phyloP scores from a whole-genome alignment of 2,797 vertebrate species.

The Salmo trutta region DNA sequence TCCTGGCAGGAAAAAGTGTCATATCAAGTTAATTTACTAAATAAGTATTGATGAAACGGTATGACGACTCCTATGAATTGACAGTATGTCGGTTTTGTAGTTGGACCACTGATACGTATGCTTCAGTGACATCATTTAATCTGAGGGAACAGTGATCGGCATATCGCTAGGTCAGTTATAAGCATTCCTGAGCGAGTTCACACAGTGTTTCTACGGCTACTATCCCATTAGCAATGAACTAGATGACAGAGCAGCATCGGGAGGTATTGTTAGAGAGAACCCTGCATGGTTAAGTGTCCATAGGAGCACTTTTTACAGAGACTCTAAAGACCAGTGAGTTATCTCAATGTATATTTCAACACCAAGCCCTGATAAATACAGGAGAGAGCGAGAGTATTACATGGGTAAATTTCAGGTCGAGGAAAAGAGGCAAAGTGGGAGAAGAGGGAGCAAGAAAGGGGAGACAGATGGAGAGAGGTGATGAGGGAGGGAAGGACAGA shows the following conservation, averaged over 20 bases:
- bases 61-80: not conserved
- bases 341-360: conserved; percentile 69
- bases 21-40: not conserved
- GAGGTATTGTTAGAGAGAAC: conserved; percentile 66
- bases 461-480: conserved; percentile 2
- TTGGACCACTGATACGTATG: conserved; percentile 28
- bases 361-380: conserved; percentile 64
- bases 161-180: conserved; percentile 43
- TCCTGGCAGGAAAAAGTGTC: not conserved
- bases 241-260: conserved; percentile 51
- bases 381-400: conserved; percentile 27
- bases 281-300: conserved; percentile 57
- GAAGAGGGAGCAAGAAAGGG: conserved; percentile 21
- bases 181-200: not conserved
- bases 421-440: not conserved
- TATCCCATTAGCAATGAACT: conserved; percentile 57
- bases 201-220: conserved; percentile 52
- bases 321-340: conserved; percentile 51
- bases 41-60: not conserved
- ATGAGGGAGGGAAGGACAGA: conserved; percentile 33
- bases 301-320: conserved; percentile 58
- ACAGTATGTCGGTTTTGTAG: conserved; percentile 17
- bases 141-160: conserved; percentile 3
- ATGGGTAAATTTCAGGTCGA: not conserved
- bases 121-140: conserved; percentile 24